Evolutionary conservation across 2,888 invertebrate species (phyloP), one percentile per base, ranked within the genome.

Genomic region (Rhorus exstirpatorius): DNA sequence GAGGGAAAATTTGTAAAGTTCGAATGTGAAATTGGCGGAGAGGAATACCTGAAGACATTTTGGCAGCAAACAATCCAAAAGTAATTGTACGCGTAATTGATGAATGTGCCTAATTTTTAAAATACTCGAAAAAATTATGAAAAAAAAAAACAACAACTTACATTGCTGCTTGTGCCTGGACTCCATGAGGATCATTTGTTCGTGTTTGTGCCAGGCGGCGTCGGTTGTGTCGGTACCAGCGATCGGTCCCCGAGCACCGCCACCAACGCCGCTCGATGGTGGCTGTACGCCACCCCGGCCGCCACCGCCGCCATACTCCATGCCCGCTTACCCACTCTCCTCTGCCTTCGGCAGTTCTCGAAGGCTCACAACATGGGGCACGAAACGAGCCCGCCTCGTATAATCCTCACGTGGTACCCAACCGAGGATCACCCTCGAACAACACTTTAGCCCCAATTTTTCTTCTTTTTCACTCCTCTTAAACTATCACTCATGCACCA

Each of bases 141-240:
- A 21, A 58, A 17, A 41, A 19, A 72, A n/a, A 46, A 61, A 21
- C 14, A 3, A 35, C 10, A 70, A 90, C 92, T 92, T 84, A 93
- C 92, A 86, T 89, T 92, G 93, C 88, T 92, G 93, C 89, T 92
- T 92, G 88, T 92, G 92, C 90, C 92, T 92, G 85, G 92, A 92
- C 88, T 92, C 92, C 90, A 92, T 92, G 88, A 93, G 90, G 90
- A 92, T 91, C 92, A 92, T 92, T 90, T 93, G 93, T 86, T 93
- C 93, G 88, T 92, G 92, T 87, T 93, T 93, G 88, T 92, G 92
- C 93, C 92, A 93, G 84, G 92, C 91, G 87, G 93, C 92, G 87
- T 93, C 93, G 87, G 92, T 92, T 86, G 93, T 92, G 87, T 93
- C 93, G 86, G 92, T 92, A 83, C 92, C 91, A 85, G 92, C 85